Base-by-base conservation (phyloP, 1,140 invertebrate species). In the Coenobita brevimanus region DNA sequence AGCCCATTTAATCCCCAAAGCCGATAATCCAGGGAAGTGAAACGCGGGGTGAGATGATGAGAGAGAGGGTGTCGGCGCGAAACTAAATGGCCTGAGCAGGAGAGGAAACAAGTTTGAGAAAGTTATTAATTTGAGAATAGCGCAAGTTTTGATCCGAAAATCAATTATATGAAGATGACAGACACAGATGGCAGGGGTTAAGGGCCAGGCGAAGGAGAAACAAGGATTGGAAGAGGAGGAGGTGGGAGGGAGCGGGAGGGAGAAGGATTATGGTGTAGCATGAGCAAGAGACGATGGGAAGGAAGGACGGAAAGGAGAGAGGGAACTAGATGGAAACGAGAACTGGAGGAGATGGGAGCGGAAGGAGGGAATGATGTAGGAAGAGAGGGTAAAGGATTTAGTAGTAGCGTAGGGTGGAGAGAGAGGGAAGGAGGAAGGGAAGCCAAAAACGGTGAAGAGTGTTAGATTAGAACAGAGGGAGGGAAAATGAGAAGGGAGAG, bases 91-190 rank as follows among this genome's bases (percentile, higher is more conserved):
- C 79, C 36, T 62, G 17, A 41, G n/a, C 17, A 36, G 21, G 50
- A 41, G 67, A 46, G 57, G 60, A 76, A 69, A 87, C 85, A 87
- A 87, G 85, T 87, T 87, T 87, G 78, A 87, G 89, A 89, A 89
- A 89, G 89, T 89, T 89, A 89, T 89, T 89, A 89, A 89, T 89
- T 89, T 89, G 89, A 86, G 83, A 89, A 87, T 86, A 89, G 90
- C 80, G 46, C 88, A 91, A 91, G 87, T 91, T 91, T 91, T 90
- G 82, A 89, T 86, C 73, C 89, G 83, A 91, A 90, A 91, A 83
- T 91, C 89, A 82, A 91, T 82, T 89, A 91, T 90, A 90, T 91
- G 83, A 85, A 87, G 82, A 80, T 91, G 78, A 89, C 86, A 84
- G 75, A 88, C 84, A 81, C 82, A 84, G 89, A 89, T 80, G 76